Evolutionary conservation across 2,113 vertebrate species (phyloP).

Genomic region (Eulemur rufifrons): DNA sequence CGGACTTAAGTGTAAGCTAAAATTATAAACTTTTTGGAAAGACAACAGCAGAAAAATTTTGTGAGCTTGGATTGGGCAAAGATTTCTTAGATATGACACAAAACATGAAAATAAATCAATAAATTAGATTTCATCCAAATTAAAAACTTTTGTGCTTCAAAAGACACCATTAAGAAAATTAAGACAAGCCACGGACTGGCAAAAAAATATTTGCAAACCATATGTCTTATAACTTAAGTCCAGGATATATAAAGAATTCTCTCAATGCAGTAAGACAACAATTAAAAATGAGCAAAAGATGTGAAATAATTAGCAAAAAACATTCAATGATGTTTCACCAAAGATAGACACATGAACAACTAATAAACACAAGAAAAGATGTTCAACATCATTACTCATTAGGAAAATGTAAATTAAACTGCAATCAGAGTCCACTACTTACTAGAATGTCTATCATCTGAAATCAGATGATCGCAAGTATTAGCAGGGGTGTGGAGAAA

Average conservation of each 20-base stretch:
- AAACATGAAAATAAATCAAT: background rate
- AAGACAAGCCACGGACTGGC: background rate
- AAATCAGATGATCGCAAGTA: background rate
- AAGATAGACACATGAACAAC: background rate
- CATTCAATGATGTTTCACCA: background rate
- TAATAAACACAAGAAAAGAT: background rate
- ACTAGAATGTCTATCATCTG: background rate
- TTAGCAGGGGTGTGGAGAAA: background rate
- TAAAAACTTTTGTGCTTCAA: constrained; percentile 8
- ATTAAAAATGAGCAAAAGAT: constrained; percentile 18
- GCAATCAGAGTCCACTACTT: background rate
- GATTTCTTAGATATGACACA: background rate
- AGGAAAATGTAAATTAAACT: background rate
- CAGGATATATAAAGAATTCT: background rate
- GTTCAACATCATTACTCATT: background rate
- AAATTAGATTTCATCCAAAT: background rate
- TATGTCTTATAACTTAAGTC: background rate
- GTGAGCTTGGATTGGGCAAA: background rate
- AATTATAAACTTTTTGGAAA: background rate
- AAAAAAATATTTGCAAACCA: background rate
- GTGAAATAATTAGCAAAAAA: background rate
- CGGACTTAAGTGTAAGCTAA: background rate
- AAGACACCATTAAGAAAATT: constrained; percentile 7
- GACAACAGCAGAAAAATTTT: background rate
- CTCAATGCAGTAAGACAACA: background rate